phyloP scores from a whole-genome alignment of 2,113 vertebrate species.

The Poeciliopsis turrubarensis region DNA sequence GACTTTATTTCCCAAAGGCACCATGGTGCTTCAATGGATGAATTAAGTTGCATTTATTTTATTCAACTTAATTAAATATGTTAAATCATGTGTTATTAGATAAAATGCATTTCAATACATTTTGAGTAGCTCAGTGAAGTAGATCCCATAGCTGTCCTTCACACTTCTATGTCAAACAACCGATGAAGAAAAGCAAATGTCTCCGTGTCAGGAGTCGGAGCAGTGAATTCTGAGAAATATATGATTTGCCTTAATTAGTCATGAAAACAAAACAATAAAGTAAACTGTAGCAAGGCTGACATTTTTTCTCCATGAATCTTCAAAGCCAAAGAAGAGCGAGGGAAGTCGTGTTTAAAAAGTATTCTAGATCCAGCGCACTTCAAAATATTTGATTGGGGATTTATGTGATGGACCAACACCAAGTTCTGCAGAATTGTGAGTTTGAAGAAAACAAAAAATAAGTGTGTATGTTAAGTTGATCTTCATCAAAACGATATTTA shows the following conservation, averaged over 20 bases:
- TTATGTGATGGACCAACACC: too few species aligned
- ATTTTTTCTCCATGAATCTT: slow-evolving; percentile 31
- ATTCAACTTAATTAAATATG: not conserved
- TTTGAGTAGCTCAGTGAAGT: not conserved
- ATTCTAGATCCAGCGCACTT: slow-evolving; percentile 20
- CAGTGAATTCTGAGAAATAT: slow-evolving; percentile 22
- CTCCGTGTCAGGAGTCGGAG: not conserved
- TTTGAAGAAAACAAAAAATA: too few species aligned
- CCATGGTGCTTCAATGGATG: not conserved
- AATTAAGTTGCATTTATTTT: not conserved
- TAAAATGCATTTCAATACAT: not conserved
- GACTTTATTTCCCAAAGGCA: slow-evolving; percentile 1
- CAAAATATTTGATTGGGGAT: too few species aligned
- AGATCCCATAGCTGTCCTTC: not conserved
- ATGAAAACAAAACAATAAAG: slow-evolving; percentile 1
- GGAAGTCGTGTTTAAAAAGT: too few species aligned
- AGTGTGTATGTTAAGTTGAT: too few species aligned
- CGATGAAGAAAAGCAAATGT: slow-evolving; percentile 2
- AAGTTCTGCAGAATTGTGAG: too few species aligned
- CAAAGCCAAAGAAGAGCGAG: slow-evolving; percentile 22
- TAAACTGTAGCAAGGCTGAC: slow-evolving; percentile 32
- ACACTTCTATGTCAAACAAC: not conserved
- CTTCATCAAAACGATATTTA: too few species aligned
- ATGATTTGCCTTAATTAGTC: too few species aligned
- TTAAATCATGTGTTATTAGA: not conserved